Evolutionary conservation across 2,888 invertebrate species (phyloP).

Genomic region (Agrotis clavis): DNA sequence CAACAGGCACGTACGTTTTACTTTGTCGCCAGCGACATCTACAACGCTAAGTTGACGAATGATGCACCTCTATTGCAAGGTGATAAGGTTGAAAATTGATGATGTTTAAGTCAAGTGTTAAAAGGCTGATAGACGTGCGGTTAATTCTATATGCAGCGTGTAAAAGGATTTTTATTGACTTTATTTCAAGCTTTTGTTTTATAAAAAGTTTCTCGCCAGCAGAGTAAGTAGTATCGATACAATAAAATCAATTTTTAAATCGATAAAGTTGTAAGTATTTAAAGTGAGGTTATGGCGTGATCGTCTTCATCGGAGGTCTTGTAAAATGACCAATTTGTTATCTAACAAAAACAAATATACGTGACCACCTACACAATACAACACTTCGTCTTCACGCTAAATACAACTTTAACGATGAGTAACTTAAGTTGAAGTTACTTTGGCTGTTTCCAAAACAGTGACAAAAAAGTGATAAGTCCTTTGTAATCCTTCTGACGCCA

Average conservation of each 20-base stretch:
- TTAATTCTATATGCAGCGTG: slow-evolving; percentile 84
- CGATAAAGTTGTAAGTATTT: slow-evolving; percentile 20
- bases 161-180: slow-evolving; percentile 81
- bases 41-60: slow-evolving; percentile 63
- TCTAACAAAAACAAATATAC: slow-evolving; percentile 87
- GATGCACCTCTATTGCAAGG: slow-evolving; percentile 63
- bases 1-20: slow-evolving; percentile 88
- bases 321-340: slow-evolving; percentile 86
- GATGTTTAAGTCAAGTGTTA: slow-evolving; percentile 42
- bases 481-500: slow-evolving; percentile 90
- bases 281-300: slow-evolving; percentile 64
- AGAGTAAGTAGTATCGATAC: slow-evolving; percentile 6
- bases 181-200: slow-evolving; percentile 71
- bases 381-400: slow-evolving; percentile 47
- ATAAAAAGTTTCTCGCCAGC: neutral
- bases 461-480: slow-evolving; percentile 89
- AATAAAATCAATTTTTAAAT: slow-evolving; percentile 24
- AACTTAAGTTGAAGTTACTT: slow-evolving; percentile 47
- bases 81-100: slow-evolving; percentile 67
- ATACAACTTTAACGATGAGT: slow-evolving; percentile 57
- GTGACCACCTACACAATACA: slow-evolving; percentile 83
- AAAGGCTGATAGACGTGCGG: slow-evolving; percentile 73
- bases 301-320: slow-evolving; percentile 82
- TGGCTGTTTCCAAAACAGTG: slow-evolving; percentile 35
- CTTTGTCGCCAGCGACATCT: slow-evolving; percentile 89